Base-by-base conservation (phyloP, 2,797 vertebrate genomes). In the Pachyuromys duprasi region DNA sequence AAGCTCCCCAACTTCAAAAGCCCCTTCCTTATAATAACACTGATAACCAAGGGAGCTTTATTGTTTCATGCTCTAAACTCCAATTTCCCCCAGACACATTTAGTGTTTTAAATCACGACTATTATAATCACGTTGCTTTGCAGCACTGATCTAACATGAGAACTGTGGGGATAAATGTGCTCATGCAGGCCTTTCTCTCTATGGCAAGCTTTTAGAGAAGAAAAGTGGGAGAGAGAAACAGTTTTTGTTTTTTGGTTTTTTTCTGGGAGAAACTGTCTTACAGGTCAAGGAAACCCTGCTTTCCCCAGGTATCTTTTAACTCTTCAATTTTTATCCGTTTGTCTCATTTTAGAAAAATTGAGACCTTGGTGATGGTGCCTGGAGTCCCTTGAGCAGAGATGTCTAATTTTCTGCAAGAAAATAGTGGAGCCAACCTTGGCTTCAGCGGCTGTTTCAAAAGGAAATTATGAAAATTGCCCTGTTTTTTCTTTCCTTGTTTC, bases 381-480 rank as follows among this genome's bases (percentile, higher is more conserved):
- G 45, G 45, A 24, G 65, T 97, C 87, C 55, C 87, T 93, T 70
- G 86, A 90, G 84, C 9, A 4, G 42, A 87, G 80, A 74, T n/a
- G 49, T 57, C 88, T 96, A 45, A 94, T 97, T 91, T 97, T 91
- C 93, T 93, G 9, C 5, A 5, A 93, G 95, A 86, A 93, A 93
- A 86, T 31, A 49, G 80, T 84, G 87, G 69, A 74, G n/a, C 70
- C 90, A 72, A 26, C 95, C 92, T 95, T 76, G 74, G 94, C 87
- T 89, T 94, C 87, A 42, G 78, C 69, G 39, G 63, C 94, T 84
- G 1, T 91, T 93, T 98, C 95, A 76, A 95, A 96, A 83, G 93
- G 49, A 96, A 97, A 97, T 97, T 95, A 97, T 90, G 95, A 96
- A 97, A 97, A 97, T 89, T 90, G 90, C 63, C 90, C 55, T 36